Evolutionary conservation across 2,113 vertebrate genomes (phyloP).

Genomic region (Cavia aperea): DNA sequence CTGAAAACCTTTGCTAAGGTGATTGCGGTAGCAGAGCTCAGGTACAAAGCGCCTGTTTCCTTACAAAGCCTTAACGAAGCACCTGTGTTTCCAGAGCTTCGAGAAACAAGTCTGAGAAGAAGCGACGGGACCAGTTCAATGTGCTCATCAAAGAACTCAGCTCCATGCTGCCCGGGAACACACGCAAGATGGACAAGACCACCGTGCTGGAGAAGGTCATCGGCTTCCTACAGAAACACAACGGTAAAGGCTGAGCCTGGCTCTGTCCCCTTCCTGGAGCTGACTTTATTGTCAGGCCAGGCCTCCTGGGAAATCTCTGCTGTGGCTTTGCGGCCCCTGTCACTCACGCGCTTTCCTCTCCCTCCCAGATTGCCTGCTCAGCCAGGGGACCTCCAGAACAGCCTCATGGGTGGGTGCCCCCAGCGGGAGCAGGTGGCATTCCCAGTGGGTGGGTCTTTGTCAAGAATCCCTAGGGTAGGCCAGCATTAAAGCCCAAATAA

Average conservation of each 20-base stretch:
- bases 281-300: not conserved
- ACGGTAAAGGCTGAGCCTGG: slow-evolving; percentile 74
- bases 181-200: slow-evolving; percentile 85
- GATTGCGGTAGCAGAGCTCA: not conserved
- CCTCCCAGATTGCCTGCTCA: not conserved
- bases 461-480: not conserved
- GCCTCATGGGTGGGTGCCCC: not conserved
- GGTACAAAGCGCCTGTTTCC: not conserved
- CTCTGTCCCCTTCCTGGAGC: not conserved
- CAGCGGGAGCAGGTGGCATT: not conserved
- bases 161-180: slow-evolving; percentile 84
- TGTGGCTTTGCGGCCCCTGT: too few species aligned
- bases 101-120: slow-evolving; percentile 86
- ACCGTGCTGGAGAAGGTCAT: slow-evolving; percentile 86
- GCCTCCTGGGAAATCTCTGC: not conserved
- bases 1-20: not conserved
- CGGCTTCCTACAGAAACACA: slow-evolving; percentile 83
- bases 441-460: not conserved
- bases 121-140: slow-evolving; percentile 85
- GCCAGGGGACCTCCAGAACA: not conserved
- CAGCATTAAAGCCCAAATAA: not conserved
- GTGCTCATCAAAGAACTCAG: slow-evolving; percentile 86
- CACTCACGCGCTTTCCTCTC: not conserved
- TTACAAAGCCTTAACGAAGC: not conserved
- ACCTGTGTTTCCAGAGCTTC: slow-evolving; percentile 77